A percentile compares a stretch with the other conserved stretches of the same genome.
Conservation (phyloP, 1,140 invertebrate species). For the Solenopsis invicta region DNA sequence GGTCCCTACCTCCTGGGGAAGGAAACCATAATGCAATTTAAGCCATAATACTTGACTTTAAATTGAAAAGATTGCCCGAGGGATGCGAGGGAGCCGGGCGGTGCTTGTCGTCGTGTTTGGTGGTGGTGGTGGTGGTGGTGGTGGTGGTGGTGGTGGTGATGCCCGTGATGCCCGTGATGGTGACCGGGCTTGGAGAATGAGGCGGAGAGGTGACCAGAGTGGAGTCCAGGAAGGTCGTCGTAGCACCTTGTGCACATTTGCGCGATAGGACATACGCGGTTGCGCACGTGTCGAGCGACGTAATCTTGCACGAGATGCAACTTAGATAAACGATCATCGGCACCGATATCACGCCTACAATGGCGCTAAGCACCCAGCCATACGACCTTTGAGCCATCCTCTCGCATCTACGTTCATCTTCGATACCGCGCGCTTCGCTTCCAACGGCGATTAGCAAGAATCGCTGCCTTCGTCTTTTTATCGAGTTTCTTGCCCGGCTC, state of each 20-base stretch:
- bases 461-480: conserved; percentile 29
- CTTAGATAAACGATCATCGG: conserved; percentile 49
- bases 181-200: conserved; percentile 22
- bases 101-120: conserved; percentile 62
- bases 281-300: conserved; percentile 27
- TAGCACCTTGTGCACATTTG: conserved; percentile 19
- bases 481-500: background rate
- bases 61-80: conserved; percentile 87
- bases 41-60: conserved; percentile 87
- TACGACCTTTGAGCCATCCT: conserved; percentile 31
- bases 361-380: conserved; percentile 18
- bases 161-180: conserved; percentile 22
- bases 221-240: conserved; percentile 40
- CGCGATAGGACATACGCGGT: conserved; percentile 23
- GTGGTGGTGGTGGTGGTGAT: background rate
- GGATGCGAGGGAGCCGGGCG: conserved; percentile 83
- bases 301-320: conserved; percentile 35
- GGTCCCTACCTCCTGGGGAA: conserved; percentile 81
- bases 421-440: background rate
- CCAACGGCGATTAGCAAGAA: conserved; percentile 54
- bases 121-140: conserved; percentile 21
- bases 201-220: conserved; percentile 18
- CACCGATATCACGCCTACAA: conserved; percentile 63
- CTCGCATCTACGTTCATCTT: background rate
- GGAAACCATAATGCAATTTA: conserved; percentile 87